Evolutionary conservation across 2,888 invertebrate genomes (phyloP), one percentile per base, ranked within the genome.

Genomic region (Hypsopygia costalis): DNA sequence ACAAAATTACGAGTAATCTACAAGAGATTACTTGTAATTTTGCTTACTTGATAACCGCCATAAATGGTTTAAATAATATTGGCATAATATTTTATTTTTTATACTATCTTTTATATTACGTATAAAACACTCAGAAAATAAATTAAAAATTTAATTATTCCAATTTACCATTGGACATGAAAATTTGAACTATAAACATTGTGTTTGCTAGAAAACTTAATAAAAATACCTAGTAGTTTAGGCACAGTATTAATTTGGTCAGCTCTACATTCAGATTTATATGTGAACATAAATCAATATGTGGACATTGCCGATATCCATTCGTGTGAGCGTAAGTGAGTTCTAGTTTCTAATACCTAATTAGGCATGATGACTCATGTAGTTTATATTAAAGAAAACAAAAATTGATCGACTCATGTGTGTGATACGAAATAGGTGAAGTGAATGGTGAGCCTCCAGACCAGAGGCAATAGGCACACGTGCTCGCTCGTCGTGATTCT

Each of bases 391-490:
- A 77, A 69, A 67, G 61, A 65, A 69, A 71, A 68, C 59, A 48
- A 44, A 58, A 58, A 63, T 57, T 52, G 68, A 56, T 68, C 65
- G 70, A 73, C 72, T 71, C 77, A 64, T 66, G 66, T 73, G 63
- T 66, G 66, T 73, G 70, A 70, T 68, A 73, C 71, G 64, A 69
- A 78, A 79, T 80, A 79, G 77, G 76, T 72, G 73, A 86, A 82
- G 87, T 85, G 87, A 88, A 79, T 67, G 87, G 81, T 76, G 79
- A 79, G 70, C 75, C 80, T 80, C 81, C 75, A 76, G 73, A 67
- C 64, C 45, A 38, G 46, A 34, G 58, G 62, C 65, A 71, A 68
- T 72, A 73, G 62, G 63, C 65, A 58, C 59, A 85, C 82, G 85
- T 83, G 86, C 70, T 77, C 62, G 64, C 16, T 43, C 57, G 60